Conservation (phyloP, 2,888 invertebrate species). For the Clitarchus hookeri region DNA sequence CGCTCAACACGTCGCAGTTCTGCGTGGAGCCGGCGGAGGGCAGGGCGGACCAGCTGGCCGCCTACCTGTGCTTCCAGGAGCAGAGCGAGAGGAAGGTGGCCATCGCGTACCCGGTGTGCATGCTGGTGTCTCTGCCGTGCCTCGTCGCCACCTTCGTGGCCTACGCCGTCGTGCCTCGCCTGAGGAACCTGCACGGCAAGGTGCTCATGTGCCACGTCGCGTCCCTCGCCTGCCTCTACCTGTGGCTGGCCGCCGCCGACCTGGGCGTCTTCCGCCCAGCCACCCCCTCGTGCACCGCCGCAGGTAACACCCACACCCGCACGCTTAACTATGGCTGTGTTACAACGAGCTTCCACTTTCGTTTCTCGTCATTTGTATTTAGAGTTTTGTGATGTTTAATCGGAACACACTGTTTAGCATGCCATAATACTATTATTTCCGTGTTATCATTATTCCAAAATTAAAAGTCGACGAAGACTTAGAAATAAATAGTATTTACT, state of each 20-base stretch:
- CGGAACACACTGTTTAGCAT: too few relatives aligned
- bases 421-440: too few relatives aligned
- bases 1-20: background rate
- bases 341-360: too few relatives aligned
- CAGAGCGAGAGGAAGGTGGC: background rate
- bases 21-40: background rate
- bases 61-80: constrained; percentile 11
- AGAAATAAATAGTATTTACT: too few relatives aligned
- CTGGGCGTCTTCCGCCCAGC: constrained; percentile 30
- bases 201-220: constrained; percentile 43
- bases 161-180: constrained; percentile 41
- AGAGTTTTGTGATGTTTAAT: too few relatives aligned
- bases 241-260: constrained; percentile 45
- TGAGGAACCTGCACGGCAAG: constrained; percentile 43
- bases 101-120: constrained; percentile 29
- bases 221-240: constrained; percentile 49
- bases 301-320: background rate
- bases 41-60: background rate
- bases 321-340: too few relatives aligned
- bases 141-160: constrained; percentile 42
- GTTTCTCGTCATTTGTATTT: too few relatives aligned
- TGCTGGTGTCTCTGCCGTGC: constrained; percentile 42
- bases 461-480: too few relatives aligned
- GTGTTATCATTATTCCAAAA: too few relatives aligned
- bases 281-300: background rate